Evolutionary conservation across 2,797 vertebrate species (phyloP).

Genomic region (Strix occidentalis): DNA sequence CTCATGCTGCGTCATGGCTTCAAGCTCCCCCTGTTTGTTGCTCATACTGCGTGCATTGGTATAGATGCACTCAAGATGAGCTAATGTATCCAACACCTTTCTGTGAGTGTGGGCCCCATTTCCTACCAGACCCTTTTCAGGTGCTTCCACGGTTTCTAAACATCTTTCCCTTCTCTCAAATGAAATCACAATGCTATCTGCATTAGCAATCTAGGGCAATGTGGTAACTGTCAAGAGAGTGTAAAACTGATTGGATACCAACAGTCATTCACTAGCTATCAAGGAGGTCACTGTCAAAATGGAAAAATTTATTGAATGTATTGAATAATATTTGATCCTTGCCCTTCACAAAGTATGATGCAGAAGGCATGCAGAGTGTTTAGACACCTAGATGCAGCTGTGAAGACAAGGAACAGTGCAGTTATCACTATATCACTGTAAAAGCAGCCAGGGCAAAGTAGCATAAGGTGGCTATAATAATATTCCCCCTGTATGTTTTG

Average conservation of each 20-base stretch:
- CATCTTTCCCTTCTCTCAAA: no score
- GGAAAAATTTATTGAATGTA: background rate
- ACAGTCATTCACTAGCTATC: background rate
- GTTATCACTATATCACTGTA: background rate
- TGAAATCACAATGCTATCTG: background rate
- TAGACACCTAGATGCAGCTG: background rate
- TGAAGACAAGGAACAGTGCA: background rate
- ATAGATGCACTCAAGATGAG: no score
- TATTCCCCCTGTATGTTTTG: background rate
- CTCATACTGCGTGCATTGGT: no score
- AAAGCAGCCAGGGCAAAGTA: background rate
- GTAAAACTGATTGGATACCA: background rate
- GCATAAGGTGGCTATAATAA: background rate
- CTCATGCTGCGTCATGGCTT: no score
- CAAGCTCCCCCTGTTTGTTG: no score
- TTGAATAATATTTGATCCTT: background rate
- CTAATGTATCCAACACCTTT: no score
- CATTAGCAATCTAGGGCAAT: background rate
- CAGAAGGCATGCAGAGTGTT: background rate
- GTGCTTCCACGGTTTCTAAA: no score
- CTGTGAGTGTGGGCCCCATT: no score
- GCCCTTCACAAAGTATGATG: background rate
- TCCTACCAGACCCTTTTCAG: no score
- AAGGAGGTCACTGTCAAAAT: background rate
- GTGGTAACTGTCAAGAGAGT: background rate